A percentile compares a stretch with the other conserved stretches of the same genome.
These are phyloP conservation scores for Stenopsyche tienmushanensis DNA, from an alignment of 1,140 invertebrate species.

Conservation along the genomic window DNA sequence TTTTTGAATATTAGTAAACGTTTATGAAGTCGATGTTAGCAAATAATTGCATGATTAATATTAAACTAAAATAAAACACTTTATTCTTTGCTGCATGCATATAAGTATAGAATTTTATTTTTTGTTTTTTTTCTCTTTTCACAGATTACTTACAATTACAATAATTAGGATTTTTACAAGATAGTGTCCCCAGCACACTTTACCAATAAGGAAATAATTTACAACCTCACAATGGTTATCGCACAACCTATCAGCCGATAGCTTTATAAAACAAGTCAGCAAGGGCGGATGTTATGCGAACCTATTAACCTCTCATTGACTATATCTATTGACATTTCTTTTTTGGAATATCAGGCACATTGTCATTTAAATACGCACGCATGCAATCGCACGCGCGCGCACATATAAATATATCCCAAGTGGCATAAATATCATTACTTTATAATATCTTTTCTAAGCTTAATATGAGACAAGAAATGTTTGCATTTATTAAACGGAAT, in stretches of 20 bases:
- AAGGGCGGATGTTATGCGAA: slow-evolving; percentile 18
- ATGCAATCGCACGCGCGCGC: neutral
- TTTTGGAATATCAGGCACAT: slow-evolving; percentile 38
- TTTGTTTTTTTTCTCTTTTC: slow-evolving; percentile 41
- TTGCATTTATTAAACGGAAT: no score
- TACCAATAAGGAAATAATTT: slow-evolving; percentile 33
- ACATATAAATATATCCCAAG: slow-evolving; percentile 39
- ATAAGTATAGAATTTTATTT: slow-evolving; percentile 43
- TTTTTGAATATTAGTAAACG: no score
- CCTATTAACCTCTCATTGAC: slow-evolving; percentile 32
- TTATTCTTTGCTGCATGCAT: slow-evolving; percentile 41
- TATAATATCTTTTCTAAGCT: no score
- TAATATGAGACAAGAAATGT: no score
- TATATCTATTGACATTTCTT: slow-evolving; percentile 39
- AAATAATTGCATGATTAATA: no score
- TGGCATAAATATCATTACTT: no score
- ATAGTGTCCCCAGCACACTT: slow-evolving; percentile 38
- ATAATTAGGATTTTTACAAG: slow-evolving; percentile 42
- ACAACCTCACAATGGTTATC: slow-evolving; percentile 23
- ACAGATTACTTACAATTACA: slow-evolving; percentile 42
- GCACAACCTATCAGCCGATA: slow-evolving; percentile 23
- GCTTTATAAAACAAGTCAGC: slow-evolving; percentile 4
- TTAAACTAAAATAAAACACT: slow-evolving; percentile 40
- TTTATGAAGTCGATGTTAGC: no score
- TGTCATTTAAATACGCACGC: slow-evolving; percentile 26